Conservation (phyloP, 23 tunicate species). For the Styela plicata region DNA sequence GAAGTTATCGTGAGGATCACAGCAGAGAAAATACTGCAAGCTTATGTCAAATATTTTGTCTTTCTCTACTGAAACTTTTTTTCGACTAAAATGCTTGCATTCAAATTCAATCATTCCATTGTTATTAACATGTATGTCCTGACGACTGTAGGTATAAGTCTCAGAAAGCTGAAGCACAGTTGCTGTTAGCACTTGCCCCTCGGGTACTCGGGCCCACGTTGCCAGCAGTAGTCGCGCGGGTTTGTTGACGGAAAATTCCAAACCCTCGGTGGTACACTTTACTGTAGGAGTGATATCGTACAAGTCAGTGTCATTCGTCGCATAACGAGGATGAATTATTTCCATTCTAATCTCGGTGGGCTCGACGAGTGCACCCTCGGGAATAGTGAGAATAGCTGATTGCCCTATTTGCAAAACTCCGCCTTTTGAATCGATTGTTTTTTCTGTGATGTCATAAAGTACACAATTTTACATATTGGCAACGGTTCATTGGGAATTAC, state of each 20-base stretch:
- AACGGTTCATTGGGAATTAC: too few species aligned
- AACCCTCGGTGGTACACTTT: not conserved
- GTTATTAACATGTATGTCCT: not conserved
- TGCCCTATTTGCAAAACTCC: not conserved
- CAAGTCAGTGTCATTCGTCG: not conserved
- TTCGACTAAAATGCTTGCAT: not conserved
- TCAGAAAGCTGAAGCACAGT: too few species aligned
- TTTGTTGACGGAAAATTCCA: not conserved
- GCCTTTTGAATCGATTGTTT: not conserved
- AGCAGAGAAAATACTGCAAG: not conserved
- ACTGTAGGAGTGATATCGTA: not conserved
- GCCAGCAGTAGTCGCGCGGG: not conserved
- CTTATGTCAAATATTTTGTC: not conserved
- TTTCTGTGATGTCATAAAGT: too few species aligned
- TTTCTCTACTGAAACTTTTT: not conserved
- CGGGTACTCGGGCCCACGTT: not conserved
- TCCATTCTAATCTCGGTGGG: not conserved
- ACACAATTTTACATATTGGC: too few species aligned
- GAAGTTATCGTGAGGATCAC: not conserved
- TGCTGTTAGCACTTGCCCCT: too few species aligned
- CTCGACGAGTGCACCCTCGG: not conserved
- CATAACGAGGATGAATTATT: not conserved
- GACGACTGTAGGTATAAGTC: too few species aligned
- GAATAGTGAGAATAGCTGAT: not conserved
- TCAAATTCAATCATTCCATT: not conserved